Conservation (phyloP, 2,113 vertebrate genomes). For the Casuarius casuarius region DNA sequence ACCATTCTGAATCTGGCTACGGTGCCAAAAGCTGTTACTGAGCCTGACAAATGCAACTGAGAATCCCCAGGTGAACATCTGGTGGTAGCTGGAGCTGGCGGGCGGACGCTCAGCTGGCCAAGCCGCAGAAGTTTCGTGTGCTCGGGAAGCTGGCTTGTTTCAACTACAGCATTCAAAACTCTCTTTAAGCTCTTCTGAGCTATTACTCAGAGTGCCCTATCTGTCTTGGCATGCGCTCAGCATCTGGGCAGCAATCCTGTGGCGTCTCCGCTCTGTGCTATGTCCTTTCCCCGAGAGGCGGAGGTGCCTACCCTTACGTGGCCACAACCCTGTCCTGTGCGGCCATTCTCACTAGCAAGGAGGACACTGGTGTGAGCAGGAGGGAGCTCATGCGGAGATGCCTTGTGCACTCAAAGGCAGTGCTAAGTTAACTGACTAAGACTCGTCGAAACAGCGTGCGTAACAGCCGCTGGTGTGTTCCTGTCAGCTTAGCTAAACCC, state of each 20-base stretch:
- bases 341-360: neutral
- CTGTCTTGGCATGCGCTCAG: neutral
- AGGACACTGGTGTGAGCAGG: neutral
- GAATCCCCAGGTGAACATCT: neutral
- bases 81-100: neutral
- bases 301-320: neutral
- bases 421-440: neutral
- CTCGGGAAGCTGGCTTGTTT: neutral
- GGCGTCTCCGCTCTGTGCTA: neutral
- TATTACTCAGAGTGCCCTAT: neutral
- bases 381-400: neutral
- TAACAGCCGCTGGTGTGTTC: neutral
- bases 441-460: fast-evolving
- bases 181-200: neutral
- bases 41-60: neutral
- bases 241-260: neutral
- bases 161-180: neutral
- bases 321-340: neutral
- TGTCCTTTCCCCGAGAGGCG: fast-evolving
- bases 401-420: neutral
- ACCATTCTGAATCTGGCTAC: neutral
- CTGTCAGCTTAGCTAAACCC: neutral
- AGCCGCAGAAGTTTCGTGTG: neutral
- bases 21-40: neutral
- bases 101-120: neutral